A percentile compares a stretch with the other conserved stretches of the same genome.
These are phyloP conservation scores for Halictus quadricinctus DNA, from an alignment of 2,888 invertebrate genomes.

Conservation along the genomic window DNA sequence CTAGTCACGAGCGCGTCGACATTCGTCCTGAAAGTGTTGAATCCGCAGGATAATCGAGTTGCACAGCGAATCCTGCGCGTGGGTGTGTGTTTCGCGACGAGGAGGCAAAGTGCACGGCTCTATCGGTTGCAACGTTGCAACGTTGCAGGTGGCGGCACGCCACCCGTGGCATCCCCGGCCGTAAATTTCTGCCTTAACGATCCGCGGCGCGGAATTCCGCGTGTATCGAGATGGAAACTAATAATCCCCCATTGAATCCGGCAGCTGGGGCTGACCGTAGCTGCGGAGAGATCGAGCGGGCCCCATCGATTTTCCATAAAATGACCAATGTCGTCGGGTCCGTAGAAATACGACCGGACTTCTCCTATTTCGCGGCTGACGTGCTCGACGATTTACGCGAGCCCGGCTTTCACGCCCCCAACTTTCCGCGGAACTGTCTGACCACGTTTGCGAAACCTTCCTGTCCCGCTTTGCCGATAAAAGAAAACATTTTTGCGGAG, in stretches of 20 bases:
- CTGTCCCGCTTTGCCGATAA: neutral
- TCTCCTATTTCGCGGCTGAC: conserved; percentile 35
- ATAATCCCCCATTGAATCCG: conserved; percentile 37
- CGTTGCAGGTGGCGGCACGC: neutral
- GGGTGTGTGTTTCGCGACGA: neutral
- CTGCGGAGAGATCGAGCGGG: neutral
- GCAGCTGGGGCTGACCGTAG: neutral
- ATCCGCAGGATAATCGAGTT: conserved; percentile 1
- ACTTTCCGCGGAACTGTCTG: conserved; percentile 12
- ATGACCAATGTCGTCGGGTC: conserved; percentile 30
- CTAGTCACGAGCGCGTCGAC: neutral
- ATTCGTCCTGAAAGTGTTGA: neutral
- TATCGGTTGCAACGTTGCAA: neutral
- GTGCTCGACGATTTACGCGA: conserved; percentile 26
- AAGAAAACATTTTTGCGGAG: neutral
- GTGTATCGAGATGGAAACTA: conserved; percentile 45
- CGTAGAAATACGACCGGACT: conserved; percentile 10
- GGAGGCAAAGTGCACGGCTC: neutral
- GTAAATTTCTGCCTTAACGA: conserved; percentile 49
- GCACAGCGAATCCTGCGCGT: neutral
- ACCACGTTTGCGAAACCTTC: neutral
- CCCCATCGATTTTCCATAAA: conserved; percentile 50
- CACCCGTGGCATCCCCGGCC: conserved; percentile 17
- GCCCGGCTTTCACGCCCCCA: neutral
- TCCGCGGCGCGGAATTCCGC: neutral